These are phyloP conservation scores for Cryptotermes secundus DNA, from an alignment of 1,140 invertebrate species.

Conservation along the genomic window DNA sequence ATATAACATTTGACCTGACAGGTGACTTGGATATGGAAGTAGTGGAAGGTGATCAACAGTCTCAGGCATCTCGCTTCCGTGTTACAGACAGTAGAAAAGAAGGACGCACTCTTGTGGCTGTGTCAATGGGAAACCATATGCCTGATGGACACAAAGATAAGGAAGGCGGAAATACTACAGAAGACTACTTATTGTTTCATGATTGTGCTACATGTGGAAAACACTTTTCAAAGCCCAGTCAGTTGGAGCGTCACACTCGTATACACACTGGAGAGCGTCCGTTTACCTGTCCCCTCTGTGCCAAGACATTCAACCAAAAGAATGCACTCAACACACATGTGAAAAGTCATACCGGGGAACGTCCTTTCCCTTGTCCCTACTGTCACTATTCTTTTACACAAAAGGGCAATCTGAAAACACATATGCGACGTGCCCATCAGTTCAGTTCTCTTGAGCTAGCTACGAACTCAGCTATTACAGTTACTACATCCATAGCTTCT, in stretches of 20 bases:
- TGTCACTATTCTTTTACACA: slow-evolving; percentile 59
- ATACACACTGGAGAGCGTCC: slow-evolving; percentile 66
- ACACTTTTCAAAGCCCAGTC: slow-evolving; percentile 47
- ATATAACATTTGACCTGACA: slow-evolving; percentile 2
- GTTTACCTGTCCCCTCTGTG: slow-evolving; percentile 63
- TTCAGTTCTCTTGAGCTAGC: slow-evolving; percentile 20
- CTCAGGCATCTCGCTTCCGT: slow-evolving; percentile 13
- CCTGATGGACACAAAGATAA: not conserved
- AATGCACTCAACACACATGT: slow-evolving; percentile 40
- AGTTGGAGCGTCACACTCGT: slow-evolving; percentile 46
- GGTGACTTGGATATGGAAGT: not conserved
- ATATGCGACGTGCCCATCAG: slow-evolving; percentile 56
- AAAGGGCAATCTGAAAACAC: slow-evolving; percentile 61
- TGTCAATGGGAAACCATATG: not conserved
- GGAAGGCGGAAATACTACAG: not conserved
- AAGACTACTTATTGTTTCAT: slow-evolving; percentile 32
- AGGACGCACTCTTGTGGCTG: not conserved
- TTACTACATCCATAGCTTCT: not conserved
- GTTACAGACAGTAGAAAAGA: slow-evolving; percentile 25
- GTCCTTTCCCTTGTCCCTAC: slow-evolving; percentile 52
- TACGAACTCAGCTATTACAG: not conserved
- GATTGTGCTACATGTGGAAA: slow-evolving; percentile 50
- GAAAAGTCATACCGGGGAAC: slow-evolving; percentile 53
- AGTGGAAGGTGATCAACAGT: slow-evolving; percentile 17
- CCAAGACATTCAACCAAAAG: slow-evolving; percentile 58